Evolutionary conservation across 2,888 invertebrate genomes (phyloP), one percentile per base, ranked within the genome.

Genomic region (Pristionchus japonicus): DNA sequence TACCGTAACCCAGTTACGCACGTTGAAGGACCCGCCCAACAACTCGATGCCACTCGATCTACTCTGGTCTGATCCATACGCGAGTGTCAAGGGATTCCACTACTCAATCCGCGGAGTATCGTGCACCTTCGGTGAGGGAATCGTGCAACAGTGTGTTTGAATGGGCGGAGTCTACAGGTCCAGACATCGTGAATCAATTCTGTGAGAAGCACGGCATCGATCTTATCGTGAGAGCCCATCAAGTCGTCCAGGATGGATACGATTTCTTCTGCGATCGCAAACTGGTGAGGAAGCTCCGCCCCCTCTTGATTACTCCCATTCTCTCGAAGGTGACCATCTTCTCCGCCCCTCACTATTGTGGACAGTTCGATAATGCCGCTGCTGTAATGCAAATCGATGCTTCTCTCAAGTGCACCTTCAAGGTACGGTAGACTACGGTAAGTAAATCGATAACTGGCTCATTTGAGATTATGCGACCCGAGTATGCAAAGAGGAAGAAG

Each of bases 211-310:
- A 86, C 70, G 37, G 52, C 23, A 86, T 86, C 86, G 86, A 86
- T 86, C 70, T 86, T 13, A 86, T 86, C 47, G 86, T 86, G 49
- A 34, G 87, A 31, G 87, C 77, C n/a, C 87, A 87, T 77, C 87
- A 87, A 77, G 87, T 87, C 1, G 87, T 87, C 52, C 87, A 87
- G 77, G 87, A 87, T 40, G 87, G 87, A 31, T 87, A 87, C 77
- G 87, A 87, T 15, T 87, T 87, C 87, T 87, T 87, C 77, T 49
- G 52, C 27, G 77, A 87, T 61, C 74, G 87, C 57, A 87, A 87
- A 61, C 77, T 87, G 87, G 87, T 87, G 61, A 61, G 61, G 3
- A n/a, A 49, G 15, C 82, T 49, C 82, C 49, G 7, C 31, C 31
- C 49, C 47, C 80, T 40, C 47, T 15, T 34, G 40, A 40, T 37